Conservation (phyloP, 2,888 invertebrate genomes). For the Drosophila prolongata region DNA sequence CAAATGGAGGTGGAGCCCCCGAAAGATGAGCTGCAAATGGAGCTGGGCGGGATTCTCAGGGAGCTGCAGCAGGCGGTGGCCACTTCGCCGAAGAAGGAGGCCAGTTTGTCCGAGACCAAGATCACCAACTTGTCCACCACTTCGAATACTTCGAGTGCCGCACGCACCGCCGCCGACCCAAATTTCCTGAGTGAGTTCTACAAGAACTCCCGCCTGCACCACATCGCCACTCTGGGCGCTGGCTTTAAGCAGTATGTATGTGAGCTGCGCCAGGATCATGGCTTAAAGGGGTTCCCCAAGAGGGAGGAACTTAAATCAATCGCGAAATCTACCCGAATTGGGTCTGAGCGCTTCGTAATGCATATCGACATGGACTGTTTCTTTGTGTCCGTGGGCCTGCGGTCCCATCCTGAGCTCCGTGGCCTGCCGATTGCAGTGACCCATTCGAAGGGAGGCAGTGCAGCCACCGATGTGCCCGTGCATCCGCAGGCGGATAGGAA, state of each 20-base stretch:
- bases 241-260: constrained; percentile 94
- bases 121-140: constrained; percentile 40
- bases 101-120: constrained; percentile 10
- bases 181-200: constrained; percentile 96
- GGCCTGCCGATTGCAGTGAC: constrained; percentile 95
- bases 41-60: constrained; percentile 26
- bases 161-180: constrained; percentile 90
- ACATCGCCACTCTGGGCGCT: constrained; percentile 96
- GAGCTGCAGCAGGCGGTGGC: constrained; percentile 14
- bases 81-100: constrained; percentile 13
- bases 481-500: constrained; percentile 86
- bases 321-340: neutral
- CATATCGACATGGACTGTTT: constrained; percentile 99
- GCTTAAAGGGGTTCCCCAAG: constrained; percentile 87
- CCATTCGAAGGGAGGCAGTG: constrained; percentile 88
- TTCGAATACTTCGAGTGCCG: constrained; percentile 48
- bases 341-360: constrained; percentile 87
- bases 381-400: constrained; percentile 97
- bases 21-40: neutral
- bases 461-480: constrained; percentile 82
- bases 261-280: constrained; percentile 88
- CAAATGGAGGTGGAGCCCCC: too few species aligned
- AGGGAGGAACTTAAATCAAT: constrained; percentile 78
- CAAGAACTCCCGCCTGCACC: constrained; percentile 96
- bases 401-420: constrained; percentile 91